A percentile compares a stretch with the other conserved stretches of the same genome.
These are phyloP conservation scores for Porphyrio hochstetteri DNA, from an alignment of 2,113 vertebrate genomes.

Conservation along the genomic window DNA sequence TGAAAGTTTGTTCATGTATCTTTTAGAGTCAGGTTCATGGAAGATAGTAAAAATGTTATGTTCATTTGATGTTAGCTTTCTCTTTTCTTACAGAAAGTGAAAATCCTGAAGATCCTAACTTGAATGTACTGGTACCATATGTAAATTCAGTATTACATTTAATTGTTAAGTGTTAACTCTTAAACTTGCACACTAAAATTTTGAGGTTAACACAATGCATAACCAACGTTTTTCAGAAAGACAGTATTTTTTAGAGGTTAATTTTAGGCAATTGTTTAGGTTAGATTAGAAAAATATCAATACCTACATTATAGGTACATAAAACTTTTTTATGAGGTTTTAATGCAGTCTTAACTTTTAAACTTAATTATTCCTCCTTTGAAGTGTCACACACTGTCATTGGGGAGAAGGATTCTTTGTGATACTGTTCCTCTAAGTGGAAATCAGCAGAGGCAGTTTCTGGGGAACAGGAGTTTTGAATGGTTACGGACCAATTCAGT, in stretches of 20 bases:
- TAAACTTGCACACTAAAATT: neutral
- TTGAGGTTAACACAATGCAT: neutral
- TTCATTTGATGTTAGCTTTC: neutral
- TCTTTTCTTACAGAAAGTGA: neutral
- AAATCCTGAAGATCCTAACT: neutral
- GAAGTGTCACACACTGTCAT: neutral
- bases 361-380: neutral
- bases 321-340: neutral
- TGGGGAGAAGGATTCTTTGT: neutral
- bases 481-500: neutral
- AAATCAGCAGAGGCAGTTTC: neutral
- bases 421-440: neutral
- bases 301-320: neutral
- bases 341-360: neutral
- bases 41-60: neutral
- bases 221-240: neutral
- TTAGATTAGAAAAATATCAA: neutral
- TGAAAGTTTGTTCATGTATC: neutral
- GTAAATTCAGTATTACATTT: neutral
- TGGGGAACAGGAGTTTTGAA: neutral
- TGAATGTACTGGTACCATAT: neutral
- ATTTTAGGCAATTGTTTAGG: neutral
- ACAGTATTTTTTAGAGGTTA: neutral
- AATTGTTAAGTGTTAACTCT: neutral
- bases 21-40: neutral